A percentile compares a stretch with the other conserved stretches of the same genome.
phyloP scores from a whole-genome alignment of 2,797 vertebrate genomes.

The Pristis pectinata region DNA sequence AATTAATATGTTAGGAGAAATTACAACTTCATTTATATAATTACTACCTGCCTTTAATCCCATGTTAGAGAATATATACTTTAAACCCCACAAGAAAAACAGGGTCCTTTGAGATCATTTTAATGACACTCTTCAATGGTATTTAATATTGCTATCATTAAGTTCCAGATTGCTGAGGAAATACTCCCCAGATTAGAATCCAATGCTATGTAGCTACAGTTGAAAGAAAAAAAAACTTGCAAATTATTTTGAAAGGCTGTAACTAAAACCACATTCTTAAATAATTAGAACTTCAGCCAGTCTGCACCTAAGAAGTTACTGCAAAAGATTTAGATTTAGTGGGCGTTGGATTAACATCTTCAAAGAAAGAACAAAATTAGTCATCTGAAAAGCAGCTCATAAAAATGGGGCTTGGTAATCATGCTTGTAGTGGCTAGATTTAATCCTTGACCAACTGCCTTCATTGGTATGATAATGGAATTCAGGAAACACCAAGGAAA shows the following conservation, averaged over 20 bases:
- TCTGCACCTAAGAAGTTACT: neutral
- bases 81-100: neutral
- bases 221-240: neutral
- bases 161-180: neutral
- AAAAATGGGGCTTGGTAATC: neutral
- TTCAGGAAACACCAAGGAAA: neutral
- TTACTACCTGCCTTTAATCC: neutral
- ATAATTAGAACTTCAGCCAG: neutral
- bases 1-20: neutral
- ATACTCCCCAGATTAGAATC: neutral
- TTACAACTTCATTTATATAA: neutral
- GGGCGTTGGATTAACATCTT: neutral
- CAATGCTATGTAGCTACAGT: neutral
- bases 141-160: neutral
- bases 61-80: neutral
- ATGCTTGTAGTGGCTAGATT: no score
- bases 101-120: neutral
- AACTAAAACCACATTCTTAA: neutral
- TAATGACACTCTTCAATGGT: neutral
- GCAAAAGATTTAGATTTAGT: neutral
- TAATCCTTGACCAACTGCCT: neutral
- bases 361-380: conserved; percentile 16
- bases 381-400: neutral
- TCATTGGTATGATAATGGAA: neutral
- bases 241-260: neutral